Percentiles rank a stretch among this genome's conserved stretches.
phyloP scores from a whole-genome alignment of 2,113 vertebrate genomes.

The Xyliphius kryptos region DNA sequence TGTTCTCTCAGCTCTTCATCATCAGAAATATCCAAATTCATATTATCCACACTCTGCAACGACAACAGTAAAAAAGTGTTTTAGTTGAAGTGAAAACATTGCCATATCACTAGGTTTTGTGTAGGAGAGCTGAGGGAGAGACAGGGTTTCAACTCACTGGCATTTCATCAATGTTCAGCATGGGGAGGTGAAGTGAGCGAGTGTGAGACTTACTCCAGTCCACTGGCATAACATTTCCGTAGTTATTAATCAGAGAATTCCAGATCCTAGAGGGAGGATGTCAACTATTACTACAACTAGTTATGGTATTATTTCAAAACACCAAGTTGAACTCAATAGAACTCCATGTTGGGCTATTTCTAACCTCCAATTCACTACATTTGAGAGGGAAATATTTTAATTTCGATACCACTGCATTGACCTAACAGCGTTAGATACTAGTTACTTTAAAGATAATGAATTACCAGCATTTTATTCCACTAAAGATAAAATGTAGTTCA shows the following conservation, averaged over 20 bases:
- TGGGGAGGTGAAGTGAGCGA: constrained; percentile 75
- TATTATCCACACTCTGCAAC: constrained; percentile 64
- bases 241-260: constrained; percentile 83
- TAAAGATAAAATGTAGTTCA: no score
- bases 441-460: no score
- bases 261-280: constrained; percentile 74
- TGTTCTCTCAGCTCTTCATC: constrained; percentile 93
- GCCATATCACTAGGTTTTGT: no score
- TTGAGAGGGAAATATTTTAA: no score
- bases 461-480: no score
- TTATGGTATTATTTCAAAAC: no score
- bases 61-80: not conserved
- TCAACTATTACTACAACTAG: not conserved
- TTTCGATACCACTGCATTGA: no score
- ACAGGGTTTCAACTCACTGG: constrained; percentile 65
- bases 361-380: no score
- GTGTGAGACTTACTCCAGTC: constrained; percentile 84
- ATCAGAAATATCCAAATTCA: constrained; percentile 77
- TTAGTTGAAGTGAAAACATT: not conserved
- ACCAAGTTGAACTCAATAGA: no score
- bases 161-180: constrained; percentile 75
- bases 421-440: no score
- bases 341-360: no score
- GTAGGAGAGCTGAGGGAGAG: constrained; percentile 12
- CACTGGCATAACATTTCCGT: constrained; percentile 80